These are phyloP conservation scores for Phalacrocorax pelagicus DNA, from an alignment of 2,113 vertebrate genomes.

Conservation along the genomic window DNA sequence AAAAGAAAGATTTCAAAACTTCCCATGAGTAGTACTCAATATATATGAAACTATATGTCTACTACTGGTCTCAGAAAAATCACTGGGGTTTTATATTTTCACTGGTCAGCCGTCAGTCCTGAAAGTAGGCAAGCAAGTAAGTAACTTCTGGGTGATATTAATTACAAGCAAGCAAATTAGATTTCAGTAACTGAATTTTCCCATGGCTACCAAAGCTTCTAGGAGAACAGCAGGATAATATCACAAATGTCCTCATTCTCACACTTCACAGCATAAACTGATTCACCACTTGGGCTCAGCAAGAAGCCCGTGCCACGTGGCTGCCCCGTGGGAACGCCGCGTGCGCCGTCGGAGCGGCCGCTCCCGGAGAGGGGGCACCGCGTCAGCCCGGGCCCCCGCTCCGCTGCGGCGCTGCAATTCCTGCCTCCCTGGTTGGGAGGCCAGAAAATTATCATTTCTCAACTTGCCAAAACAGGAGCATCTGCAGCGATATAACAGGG, in stretches of 20 bases:
- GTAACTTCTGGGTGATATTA: neutral
- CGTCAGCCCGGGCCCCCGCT: neutral
- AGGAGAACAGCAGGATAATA: neutral
- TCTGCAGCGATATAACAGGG: neutral
- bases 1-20: neutral
- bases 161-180: neutral
- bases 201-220: neutral
- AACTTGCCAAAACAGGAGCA: neutral
- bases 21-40: neutral
- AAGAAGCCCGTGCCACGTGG: neutral
- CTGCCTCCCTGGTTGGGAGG: neutral
- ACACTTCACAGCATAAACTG: neutral
- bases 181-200: neutral
- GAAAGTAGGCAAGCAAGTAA: neutral
- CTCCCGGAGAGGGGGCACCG: rapidly evolving
- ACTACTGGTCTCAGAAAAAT: neutral
- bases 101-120: neutral
- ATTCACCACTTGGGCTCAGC: neutral
- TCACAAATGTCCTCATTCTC: neutral
- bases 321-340: neutral
- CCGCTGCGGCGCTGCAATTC: neutral
- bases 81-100: neutral
- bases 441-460: neutral
- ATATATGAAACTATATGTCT: neutral
- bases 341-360: neutral